Base-by-base conservation (phyloP, 2,113 vertebrate genomes). In the Sinosuthora webbiana region DNA sequence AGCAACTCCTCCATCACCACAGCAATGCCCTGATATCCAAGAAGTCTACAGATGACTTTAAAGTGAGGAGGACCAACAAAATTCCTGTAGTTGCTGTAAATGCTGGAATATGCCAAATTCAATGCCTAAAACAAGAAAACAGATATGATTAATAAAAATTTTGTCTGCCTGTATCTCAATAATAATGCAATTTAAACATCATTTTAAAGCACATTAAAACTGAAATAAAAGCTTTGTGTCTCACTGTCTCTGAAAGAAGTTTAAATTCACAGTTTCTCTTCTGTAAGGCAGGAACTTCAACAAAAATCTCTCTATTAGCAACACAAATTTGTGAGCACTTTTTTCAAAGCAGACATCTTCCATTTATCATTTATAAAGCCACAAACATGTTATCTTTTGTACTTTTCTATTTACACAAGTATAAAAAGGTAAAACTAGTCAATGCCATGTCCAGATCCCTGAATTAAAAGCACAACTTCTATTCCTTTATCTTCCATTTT, bases 1-100 rank as follows among this genome's bases (percentile, higher is more conserved):
- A 99, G 97, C 88, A 99, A 90, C 84, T 99, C 99, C 53, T 99
- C 99, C 99, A 99, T 99, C 87, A 99, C 99, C 63, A 99, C 99
- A 5, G 99, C 99, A 27, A 99, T 99, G 37, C 99, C 99, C 95
- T 99, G 99, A 87, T 99, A 99, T 31, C 98, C 98, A 11, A 99
- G 97, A 57, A 99, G 98, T 75, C 98, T 96, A 95, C 99, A 99
- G 95, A 99, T 98, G 67, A 98, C 98, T 96, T 98, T 98, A 70
- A 99, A 98, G 89, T 99, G 99, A 10, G 99, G 98, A 2, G 98
- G 98, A 9, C 98, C 99, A 80, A 99, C 98, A 30, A 99, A 99
- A 97, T 99, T 98, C 76, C 98, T 97, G 97, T 98, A 99, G 96
- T 98, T 98, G 96, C 98, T 98, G 50, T 98, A 99, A 74, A 99